Evolutionary conservation across 2,888 invertebrate species (phyloP), one percentile per base, ranked within the genome.

Genomic region (Andrena haemorrhoa): DNA sequence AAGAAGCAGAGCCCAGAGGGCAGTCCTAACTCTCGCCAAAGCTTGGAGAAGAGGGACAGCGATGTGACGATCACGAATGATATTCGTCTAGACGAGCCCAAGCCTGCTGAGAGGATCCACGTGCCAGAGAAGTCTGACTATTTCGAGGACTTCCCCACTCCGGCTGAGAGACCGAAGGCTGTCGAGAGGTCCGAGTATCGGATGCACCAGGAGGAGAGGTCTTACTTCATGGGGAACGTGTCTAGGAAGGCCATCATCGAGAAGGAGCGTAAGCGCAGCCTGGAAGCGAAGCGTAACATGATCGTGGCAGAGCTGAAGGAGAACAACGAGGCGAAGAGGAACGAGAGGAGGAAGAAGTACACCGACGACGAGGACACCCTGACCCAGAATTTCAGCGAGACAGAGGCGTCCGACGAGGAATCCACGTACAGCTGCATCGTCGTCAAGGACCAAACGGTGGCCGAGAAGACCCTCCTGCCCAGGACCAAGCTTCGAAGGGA

Each of bases 401-500:
- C 93, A 2, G 93, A 94, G 71, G 93, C 93, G 0, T 94, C 94
- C 12, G 94, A 94, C 64, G 94, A 94, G 53, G 94, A 94, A 47
- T 95, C 95, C 12, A 93, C 94, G 5, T 95, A 95, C 82, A 95
- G 94, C 23, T 97, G 97, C 92, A 97, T 98, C 87, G 97, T 98
- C 70, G 97, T 98, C 33, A 97, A 97, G 88, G 97, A 98, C 94
- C 97, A 97, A 65, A 89, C 90, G 3, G 90, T 93, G 12, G 82
- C 90, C 0, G 93, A 93, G 77, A 93, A 93, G 74, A 94, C 92
- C 8, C 94, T 97, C 75, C 94, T 97, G 63, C 97, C 97, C 0
- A 95, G 97, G 76, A 97, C 97, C 1, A 97, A 97, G 92, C 93
- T 97, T 64, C 94, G 96, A 69, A 96, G 96, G 90, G 92, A 95